phyloP scores from a whole-genome alignment of 30 jellyfish, hydroid and myxozoan species.

The Calvadosia cruxmelitensis region DNA sequence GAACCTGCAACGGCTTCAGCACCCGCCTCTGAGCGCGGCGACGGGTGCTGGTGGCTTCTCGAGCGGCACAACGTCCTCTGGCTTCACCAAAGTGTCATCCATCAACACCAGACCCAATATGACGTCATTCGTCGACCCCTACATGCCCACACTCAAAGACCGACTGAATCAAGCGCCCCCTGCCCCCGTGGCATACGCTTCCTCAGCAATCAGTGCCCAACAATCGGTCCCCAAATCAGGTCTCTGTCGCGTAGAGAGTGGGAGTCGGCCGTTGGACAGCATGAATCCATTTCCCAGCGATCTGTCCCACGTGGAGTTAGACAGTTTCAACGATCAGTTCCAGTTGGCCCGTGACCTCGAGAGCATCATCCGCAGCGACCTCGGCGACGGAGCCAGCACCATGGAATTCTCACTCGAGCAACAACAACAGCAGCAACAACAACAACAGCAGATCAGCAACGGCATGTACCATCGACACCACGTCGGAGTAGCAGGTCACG shows the following conservation, averaged over 20 bases:
- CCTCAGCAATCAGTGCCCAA: too few relatives aligned
- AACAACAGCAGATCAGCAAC: slow-evolving; percentile 5
- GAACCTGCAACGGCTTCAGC: neutral
- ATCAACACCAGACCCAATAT: neutral
- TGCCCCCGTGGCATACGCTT: too few relatives aligned
- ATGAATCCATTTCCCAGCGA: slow-evolving; percentile 81
- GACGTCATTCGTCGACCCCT: neutral
- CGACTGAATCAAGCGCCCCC: neutral
- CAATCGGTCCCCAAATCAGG: neutral
- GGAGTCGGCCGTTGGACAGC: slow-evolving; percentile 3
- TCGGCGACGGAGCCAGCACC: slow-evolving; percentile 43
- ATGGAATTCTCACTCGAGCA: slow-evolving; percentile 39
- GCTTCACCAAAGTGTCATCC: neutral
- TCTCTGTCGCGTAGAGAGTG: slow-evolving; percentile 8
- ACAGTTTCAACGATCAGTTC: slow-evolving; percentile 71
- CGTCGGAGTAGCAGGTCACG: too few relatives aligned
- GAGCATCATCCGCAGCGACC: slow-evolving; percentile 67
- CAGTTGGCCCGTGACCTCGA: slow-evolving; percentile 88
- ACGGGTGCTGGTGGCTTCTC: neutral
- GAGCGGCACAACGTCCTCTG: neutral
- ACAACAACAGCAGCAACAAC: neutral
- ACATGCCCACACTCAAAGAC: neutral
- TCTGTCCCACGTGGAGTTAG: slow-evolving; percentile 71
- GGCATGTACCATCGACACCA: neutral
- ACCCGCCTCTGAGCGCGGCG: neutral